A percentile compares a stretch with the other conserved stretches of the same genome.
phyloP scores from a whole-genome alignment of 2,797 vertebrate genomes.

The Pyrocephalus nanus region DNA sequence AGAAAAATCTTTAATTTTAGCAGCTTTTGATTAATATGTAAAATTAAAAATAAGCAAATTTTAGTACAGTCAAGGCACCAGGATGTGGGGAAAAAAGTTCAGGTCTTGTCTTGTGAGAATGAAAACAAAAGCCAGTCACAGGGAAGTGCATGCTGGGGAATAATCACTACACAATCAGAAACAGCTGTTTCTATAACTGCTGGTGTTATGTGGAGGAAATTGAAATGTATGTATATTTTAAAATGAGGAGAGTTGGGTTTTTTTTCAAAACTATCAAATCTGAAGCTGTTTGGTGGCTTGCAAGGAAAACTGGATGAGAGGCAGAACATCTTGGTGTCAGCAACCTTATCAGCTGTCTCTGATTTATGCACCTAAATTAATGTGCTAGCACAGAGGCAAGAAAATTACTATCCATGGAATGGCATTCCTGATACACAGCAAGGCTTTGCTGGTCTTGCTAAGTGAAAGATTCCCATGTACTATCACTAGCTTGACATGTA shows the following conservation, averaged over 20 bases:
- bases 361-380: background rate
- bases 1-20: constrained; percentile 12
- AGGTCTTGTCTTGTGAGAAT: background rate
- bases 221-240: background rate
- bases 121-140: background rate
- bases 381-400: background rate
- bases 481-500: background rate
- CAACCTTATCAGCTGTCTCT: background rate
- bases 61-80: background rate
- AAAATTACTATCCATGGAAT: background rate
- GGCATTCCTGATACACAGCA: background rate
- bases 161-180: background rate
- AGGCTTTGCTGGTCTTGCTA: background rate
- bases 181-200: background rate
- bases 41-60: background rate
- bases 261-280: background rate
- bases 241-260: background rate
- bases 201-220: background rate
- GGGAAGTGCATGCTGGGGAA: background rate
- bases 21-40: constrained; percentile 32
- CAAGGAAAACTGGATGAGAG: background rate
- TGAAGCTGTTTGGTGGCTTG: background rate
- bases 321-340: background rate
- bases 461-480: background rate
- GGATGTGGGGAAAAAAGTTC: background rate